These are phyloP conservation scores for Nephrotoma appendiculata DNA, from an alignment of 2,888 invertebrate genomes.

Conservation along the genomic window DNA sequence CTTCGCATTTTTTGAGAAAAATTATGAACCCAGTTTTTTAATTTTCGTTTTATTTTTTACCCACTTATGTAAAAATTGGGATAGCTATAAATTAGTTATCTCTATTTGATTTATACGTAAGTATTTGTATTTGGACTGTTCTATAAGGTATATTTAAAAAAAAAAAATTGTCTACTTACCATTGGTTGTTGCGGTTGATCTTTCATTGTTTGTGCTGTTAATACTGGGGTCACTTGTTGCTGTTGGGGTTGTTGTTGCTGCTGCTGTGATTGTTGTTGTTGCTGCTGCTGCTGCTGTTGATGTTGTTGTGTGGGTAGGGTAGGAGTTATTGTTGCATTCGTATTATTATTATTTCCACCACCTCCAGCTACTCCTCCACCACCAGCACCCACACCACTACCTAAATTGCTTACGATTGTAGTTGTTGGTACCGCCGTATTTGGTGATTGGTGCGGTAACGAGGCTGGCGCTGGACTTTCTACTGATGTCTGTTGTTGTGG, in stretches of 20 bases:
- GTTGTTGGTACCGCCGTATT: constrained; percentile 14
- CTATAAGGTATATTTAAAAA: background rate
- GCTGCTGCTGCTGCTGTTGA: constrained; percentile 23
- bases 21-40: background rate
- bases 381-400: constrained; percentile 4
- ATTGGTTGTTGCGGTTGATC: constrained; percentile 35
- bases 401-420: constrained; percentile 10
- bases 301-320: constrained; percentile 19
- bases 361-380: background rate
- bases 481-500: constrained; percentile 14
- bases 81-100: background rate
- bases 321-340: constrained; percentile 19
- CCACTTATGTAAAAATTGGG: background rate
- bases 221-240: constrained; percentile 15
- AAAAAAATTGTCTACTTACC: constrained; percentile 20
- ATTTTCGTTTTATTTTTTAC: background rate
- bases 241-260: constrained; percentile 20
- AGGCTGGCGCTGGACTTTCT: constrained; percentile 16
- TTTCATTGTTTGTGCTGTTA: constrained; percentile 34
- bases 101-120: background rate
- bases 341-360: constrained; percentile 9
- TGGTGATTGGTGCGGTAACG: constrained; percentile 17
- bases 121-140: background rate
- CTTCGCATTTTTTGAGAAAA: background rate
- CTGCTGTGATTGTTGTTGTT: constrained; percentile 20